Percentiles rank a stretch among this genome's conserved stretches.
phyloP scores from a whole-genome alignment of 2,888 invertebrate genomes.

The Allophyes oxyacanthae region DNA sequence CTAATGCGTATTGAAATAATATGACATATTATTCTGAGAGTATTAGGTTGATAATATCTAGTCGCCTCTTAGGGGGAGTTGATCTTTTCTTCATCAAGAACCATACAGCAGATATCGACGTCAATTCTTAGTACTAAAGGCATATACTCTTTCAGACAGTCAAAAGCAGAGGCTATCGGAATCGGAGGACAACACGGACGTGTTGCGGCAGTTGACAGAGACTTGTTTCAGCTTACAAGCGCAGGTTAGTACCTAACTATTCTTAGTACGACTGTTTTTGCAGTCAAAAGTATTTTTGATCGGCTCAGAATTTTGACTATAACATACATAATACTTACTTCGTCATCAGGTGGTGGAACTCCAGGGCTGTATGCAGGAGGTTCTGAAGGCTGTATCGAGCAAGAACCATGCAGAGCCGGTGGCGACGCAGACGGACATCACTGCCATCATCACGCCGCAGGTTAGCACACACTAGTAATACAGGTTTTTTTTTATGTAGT shows the following conservation, averaged over 20 bases:
- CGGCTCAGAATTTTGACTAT: too few relatives aligned
- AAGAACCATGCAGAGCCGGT: slow-evolving; percentile 78
- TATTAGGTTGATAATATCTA: too few relatives aligned
- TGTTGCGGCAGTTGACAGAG: slow-evolving; percentile 92
- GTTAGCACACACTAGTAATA: slow-evolving; percentile 63
- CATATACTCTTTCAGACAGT: slow-evolving; percentile 61
- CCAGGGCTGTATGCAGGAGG: slow-evolving; percentile 94
- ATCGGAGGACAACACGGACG: slow-evolving; percentile 83
- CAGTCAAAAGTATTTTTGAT: too few relatives aligned
- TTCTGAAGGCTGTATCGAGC: slow-evolving; percentile 91
- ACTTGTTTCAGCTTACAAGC: slow-evolving; percentile 93
- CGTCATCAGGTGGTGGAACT: slow-evolving; percentile 92
- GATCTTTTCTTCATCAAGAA: too few relatives aligned
- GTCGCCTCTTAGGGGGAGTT: too few relatives aligned
- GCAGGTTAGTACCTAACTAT: slow-evolving; percentile 86
- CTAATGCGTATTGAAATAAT: too few relatives aligned
- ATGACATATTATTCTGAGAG: too few relatives aligned
- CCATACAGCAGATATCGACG: too few relatives aligned
- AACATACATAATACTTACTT: not conserved
- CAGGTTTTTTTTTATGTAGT: too few relatives aligned
- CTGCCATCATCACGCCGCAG: slow-evolving; percentile 94
- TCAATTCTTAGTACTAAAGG: too few relatives aligned
- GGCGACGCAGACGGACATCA: slow-evolving; percentile 94
- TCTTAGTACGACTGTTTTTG: not conserved
- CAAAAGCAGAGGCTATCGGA: slow-evolving; percentile 71